Evolutionary conservation across 2,797 vertebrate genomes (phyloP).

Genomic region (Cheirogaleus major): DNA sequence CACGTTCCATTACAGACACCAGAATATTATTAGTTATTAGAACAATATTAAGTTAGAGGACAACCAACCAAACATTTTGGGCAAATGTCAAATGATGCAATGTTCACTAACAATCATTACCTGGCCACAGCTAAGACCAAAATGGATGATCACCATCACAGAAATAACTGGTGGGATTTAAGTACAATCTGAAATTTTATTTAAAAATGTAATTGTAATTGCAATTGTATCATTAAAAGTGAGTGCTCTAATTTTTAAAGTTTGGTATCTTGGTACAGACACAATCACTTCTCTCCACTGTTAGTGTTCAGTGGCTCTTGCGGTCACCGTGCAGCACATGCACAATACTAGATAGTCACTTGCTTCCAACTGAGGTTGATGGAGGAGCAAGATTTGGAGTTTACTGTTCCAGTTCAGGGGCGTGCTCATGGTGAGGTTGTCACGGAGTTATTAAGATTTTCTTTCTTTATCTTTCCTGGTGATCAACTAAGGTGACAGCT

Average conservation of each 20-base stretch:
- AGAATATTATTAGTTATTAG: not conserved
- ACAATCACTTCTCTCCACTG: not conserved
- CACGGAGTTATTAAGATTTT: not conserved
- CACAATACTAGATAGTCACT: not conserved
- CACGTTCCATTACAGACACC: not conserved
- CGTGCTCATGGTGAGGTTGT: not conserved
- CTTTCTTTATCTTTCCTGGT: conserved; percentile 14
- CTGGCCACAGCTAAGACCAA: not conserved
- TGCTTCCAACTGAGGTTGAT: not conserved
- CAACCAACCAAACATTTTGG: not conserved
- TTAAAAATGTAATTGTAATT: not conserved
- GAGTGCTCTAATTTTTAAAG: not conserved
- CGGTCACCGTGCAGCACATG: not conserved
- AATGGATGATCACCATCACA: not conserved
- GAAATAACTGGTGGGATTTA: not conserved
- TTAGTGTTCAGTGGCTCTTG: not conserved
- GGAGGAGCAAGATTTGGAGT: not conserved
- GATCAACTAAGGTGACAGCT: not conserved
- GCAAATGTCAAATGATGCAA: not conserved
- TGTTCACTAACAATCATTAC: not conserved
- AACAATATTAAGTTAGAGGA: not conserved
- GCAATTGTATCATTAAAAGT: not conserved
- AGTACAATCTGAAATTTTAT: not conserved
- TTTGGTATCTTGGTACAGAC: not conserved
- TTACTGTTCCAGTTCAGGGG: not conserved